Evolutionary conservation across 2,113 vertebrate species (phyloP).

Genomic region (Gymnogyps californianus): DNA sequence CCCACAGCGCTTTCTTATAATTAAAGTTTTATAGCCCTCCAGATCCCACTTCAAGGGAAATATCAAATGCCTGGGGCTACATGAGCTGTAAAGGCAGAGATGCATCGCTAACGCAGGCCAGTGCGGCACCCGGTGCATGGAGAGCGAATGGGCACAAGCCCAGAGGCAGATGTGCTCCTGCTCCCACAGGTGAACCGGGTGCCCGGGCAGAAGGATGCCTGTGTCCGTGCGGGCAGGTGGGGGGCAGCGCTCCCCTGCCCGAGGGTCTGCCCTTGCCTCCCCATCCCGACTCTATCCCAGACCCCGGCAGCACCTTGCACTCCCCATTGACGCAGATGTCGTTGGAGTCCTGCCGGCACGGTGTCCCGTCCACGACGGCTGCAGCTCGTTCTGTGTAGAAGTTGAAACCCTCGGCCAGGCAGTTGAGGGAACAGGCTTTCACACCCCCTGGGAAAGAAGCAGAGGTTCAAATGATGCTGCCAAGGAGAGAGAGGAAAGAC

Average conservation of each 20-base stretch:
- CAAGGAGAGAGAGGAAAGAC: background rate
- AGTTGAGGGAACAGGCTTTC: constrained; percentile 95
- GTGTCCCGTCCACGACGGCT: constrained; percentile 91
- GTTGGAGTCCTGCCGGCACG: constrained; percentile 88
- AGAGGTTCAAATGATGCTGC: background rate
- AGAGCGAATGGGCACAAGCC: rapidly evolving
- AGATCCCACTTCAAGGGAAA: background rate
- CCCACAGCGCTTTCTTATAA: background rate
- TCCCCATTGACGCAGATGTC: constrained; percentile 96
- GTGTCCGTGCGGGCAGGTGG: rapidly evolving
- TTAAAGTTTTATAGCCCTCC: background rate
- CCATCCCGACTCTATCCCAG: rapidly evolving
- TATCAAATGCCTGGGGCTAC: background rate
- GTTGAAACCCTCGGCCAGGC: constrained; percentile 95
- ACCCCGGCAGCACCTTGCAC: constrained; percentile 83
- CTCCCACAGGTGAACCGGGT: background rate
- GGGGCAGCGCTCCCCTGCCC: background rate
- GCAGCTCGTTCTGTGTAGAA: constrained; percentile 96
- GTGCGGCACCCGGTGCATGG: rapidly evolving
- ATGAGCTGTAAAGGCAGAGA: background rate
- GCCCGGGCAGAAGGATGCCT: too few species aligned
- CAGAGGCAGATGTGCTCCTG: background rate
- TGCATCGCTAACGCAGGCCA: background rate
- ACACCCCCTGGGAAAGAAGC: constrained; percentile 82
- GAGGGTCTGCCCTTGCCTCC: background rate